Evolutionary conservation across 2,113 vertebrate genomes (phyloP).

Genomic region (Cebus imitator): DNA sequence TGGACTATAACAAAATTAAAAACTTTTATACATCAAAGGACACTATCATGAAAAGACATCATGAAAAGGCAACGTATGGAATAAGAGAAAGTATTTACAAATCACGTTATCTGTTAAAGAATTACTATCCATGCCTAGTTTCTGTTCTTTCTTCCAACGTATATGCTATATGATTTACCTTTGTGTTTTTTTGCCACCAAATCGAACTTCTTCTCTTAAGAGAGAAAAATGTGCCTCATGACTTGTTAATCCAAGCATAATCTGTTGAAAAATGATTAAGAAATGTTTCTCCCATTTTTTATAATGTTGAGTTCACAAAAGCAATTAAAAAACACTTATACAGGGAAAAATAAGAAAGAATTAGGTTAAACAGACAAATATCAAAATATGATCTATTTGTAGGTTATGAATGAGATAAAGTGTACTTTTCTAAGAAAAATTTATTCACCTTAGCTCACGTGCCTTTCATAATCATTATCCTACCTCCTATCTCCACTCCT

Average conservation of each 20-base stretch:
- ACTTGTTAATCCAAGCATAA: constrained; percentile 98
- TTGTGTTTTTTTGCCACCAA: constrained; percentile 97
- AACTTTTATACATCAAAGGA: not conserved
- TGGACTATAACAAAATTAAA: not conserved
- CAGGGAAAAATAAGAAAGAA: not conserved
- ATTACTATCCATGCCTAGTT: not conserved
- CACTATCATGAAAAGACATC: not conserved
- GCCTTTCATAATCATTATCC: not conserved
- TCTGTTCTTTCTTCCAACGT: not conserved
- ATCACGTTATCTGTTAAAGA: not conserved
- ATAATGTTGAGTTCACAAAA: constrained; percentile 35
- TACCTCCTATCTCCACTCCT: accelerated
- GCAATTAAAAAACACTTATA: constrained; percentile 26
- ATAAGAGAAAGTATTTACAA: not conserved
- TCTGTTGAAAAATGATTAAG: constrained; percentile 85
- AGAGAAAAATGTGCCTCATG: constrained; percentile 98
- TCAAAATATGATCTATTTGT: constrained; percentile 9
- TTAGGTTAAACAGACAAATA: constrained; percentile 24
- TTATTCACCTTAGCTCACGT: not conserved
- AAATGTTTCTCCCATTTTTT: constrained; percentile 47
- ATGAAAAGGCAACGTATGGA: not conserved
- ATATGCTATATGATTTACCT: constrained; percentile 85
- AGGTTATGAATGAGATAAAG: not conserved
- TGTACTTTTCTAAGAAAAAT: constrained; percentile 12
- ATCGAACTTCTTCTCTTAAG: constrained; percentile 98